A percentile compares a stretch with the other conserved stretches of the same genome.
These are phyloP conservation scores for Ashinkailepas kermadecensis DNA, from an alignment of 2,888 invertebrate genomes.

Conservation along the genomic window DNA sequence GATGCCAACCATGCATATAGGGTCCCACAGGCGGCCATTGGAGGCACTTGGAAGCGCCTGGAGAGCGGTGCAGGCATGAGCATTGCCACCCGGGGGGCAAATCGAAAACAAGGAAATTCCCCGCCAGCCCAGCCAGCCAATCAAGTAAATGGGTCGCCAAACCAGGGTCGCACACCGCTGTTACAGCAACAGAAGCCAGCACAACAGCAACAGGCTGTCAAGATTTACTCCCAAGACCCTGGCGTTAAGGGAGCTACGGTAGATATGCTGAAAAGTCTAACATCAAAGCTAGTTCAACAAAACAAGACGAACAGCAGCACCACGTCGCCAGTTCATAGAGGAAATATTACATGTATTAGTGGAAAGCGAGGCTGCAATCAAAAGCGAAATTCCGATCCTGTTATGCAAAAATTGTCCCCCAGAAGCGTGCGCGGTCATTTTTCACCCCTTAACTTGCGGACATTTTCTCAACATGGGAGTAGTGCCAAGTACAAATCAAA, in stretches of 20 bases:
- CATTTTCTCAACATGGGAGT: too few species aligned
- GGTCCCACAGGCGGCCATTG: not conserved
- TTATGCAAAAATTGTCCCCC: too few species aligned
- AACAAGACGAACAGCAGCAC: not conserved
- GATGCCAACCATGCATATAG: not conserved
- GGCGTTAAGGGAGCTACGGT: not conserved
- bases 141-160: too few species aligned
- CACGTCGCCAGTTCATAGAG: not conserved
- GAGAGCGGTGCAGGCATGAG: not conserved
- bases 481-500: not conserved
- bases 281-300: not conserved
- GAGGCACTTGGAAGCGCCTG: not conserved
- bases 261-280: not conserved
- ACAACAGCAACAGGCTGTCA: too few species aligned
- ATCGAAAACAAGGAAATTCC: too few species aligned
- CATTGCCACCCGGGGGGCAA: too few species aligned
- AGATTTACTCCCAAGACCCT: not conserved
- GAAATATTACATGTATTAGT: not conserved
- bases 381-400: not conserved
- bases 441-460: too few species aligned
- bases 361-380: not conserved
- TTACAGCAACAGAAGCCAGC: too few species aligned
- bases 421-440: too few species aligned
- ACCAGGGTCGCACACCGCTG: too few species aligned
- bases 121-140: too few species aligned